Percentiles rank a stretch among this genome's conserved stretches.
These are phyloP conservation scores for Thalassoma bifasciatum DNA, from an alignment of 2,113 vertebrate species.

Conservation along the genomic window DNA sequence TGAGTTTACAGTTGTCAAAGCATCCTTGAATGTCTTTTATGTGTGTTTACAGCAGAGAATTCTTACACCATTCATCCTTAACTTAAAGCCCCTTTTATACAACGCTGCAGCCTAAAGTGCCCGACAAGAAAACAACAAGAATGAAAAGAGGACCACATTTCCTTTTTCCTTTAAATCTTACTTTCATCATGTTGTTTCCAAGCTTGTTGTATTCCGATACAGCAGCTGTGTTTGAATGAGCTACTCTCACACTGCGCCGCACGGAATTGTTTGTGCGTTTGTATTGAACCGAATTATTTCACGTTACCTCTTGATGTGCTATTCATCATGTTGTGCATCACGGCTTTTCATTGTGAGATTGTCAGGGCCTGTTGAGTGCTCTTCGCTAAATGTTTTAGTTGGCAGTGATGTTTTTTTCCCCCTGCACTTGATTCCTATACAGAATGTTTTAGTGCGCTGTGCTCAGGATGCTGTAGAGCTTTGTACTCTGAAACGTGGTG, in stretches of 20 bases:
- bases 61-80: too few relatives aligned
- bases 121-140: too few relatives aligned
- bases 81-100: too few relatives aligned
- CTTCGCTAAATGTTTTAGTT: conserved; percentile 28
- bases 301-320: neutral
- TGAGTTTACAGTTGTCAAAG: neutral
- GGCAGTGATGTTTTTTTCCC: neutral
- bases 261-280: conserved; percentile 12
- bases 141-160: too few relatives aligned
- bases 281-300: neutral
- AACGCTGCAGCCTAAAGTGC: too few relatives aligned
- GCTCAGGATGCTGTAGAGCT: neutral
- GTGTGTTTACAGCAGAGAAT: neutral
- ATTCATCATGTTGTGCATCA: neutral
- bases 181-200: too few relatives aligned
- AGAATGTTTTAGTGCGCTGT: neutral
- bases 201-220: neutral
- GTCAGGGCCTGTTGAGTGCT: neutral
- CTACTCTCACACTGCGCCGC: neutral
- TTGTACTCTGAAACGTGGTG: neutral
- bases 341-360: neutral
- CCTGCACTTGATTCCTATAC: neutral
- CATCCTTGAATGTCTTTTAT: neutral
- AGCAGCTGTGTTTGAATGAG: neutral
- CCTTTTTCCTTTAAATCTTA: too few relatives aligned